Evolutionary conservation across 2,888 invertebrate species (phyloP), one percentile per base, ranked within the genome.

Genomic region (Leucozona laternaria): DNA sequence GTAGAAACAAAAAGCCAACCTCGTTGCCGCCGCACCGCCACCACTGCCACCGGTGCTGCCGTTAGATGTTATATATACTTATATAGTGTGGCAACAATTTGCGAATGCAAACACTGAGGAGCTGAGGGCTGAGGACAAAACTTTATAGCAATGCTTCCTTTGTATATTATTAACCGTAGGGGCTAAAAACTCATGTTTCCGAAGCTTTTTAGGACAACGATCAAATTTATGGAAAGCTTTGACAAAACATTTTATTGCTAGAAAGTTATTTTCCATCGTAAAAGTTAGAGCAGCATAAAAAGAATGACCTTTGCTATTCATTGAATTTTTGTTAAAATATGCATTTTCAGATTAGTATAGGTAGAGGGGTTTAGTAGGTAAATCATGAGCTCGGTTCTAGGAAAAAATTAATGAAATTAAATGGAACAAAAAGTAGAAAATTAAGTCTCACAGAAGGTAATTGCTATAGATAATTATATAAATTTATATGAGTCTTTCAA

Each of bases 221-320:
- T 31, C 31, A 48, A 64, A 64, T 64, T 45, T 45, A 64, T 64
- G 62, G 45, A 64, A 64, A 45, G 22, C 62, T 45, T 64, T 45
- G 28, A 31, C 17, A 45, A 43, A 62, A 62, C 25, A 62, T 62
- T 62, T 62, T 62, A 62, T 62, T 62, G 43, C 43, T 25, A 25
- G 25, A 20, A 43, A 40, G 22, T 62, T 62, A 62, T 62, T 62
- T 62, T 25, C 8, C 10, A 22, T 10, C n/a, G 40, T 43, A 10
- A 43, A 62, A 43, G 25, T 40, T 43, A 43, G 10, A 22, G 22
- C 3, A 11, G 43, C 4, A 40, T 43, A 40, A 22, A 43, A 25
- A 15, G 4, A 43, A 57, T 31, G 31, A 5, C 28, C 31, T 31
- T 31, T 31, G 31, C 31, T 31, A 31, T 31, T 31, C 31, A 31